These are phyloP conservation scores for Aphidius ervi DNA, from an alignment of 1,140 invertebrate genomes.

Conservation along the genomic window DNA sequence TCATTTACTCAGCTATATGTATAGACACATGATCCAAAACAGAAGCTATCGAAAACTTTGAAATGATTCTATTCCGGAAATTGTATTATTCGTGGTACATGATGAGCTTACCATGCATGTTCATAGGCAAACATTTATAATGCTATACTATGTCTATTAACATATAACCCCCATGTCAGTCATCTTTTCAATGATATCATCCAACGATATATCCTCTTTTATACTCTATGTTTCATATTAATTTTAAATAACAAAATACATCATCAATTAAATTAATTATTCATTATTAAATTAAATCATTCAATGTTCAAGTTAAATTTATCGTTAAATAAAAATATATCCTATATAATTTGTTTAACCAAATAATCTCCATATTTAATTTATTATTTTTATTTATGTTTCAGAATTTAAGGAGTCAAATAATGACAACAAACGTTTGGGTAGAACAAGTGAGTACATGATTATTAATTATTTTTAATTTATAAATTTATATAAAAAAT, in stretches of 20 bases:
- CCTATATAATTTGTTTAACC: no score
- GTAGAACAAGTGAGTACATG: slow-evolving; percentile 82
- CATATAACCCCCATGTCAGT: background rate
- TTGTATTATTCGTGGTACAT: slow-evolving; percentile 7
- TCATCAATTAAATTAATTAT: background rate
- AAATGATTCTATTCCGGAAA: slow-evolving; percentile 8
- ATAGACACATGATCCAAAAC: background rate
- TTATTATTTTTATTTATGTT: slow-evolving; percentile 50
- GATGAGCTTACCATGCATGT: slow-evolving; percentile 10
- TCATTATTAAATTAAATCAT: no score
- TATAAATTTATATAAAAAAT: no score
- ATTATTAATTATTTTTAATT: background rate
- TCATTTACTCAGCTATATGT: no score
- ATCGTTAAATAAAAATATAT: no score
- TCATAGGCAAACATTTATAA: slow-evolving; percentile 1
- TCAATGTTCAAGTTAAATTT: no score
- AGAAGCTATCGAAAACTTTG: slow-evolving; percentile 9
- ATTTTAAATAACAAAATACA: background rate
- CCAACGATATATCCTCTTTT: no score
- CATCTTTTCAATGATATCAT: background rate
- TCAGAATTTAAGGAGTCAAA: slow-evolving; percentile 93
- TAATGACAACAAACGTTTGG: slow-evolving; percentile 97
- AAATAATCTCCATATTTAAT: no score
- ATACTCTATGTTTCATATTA: no score
- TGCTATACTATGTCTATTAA: no score